Percentiles rank a stretch among this genome's conserved stretches.
Evolutionary conservation across 1,140 invertebrate genomes (phyloP).

Genomic region (Drosophila sp.): DNA sequence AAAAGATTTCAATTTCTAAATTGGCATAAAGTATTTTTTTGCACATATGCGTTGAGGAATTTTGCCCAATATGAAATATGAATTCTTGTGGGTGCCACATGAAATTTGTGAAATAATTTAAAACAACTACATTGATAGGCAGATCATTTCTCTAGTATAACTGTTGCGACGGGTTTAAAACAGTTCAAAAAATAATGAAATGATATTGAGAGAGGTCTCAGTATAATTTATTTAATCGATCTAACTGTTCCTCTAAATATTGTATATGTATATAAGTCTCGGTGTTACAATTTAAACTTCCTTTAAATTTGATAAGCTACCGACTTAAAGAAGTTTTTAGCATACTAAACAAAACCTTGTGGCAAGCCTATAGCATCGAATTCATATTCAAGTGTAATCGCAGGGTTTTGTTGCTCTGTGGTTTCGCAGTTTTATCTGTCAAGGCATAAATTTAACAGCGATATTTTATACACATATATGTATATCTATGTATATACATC

Average conservation of each 20-base stretch:
- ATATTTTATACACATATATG: background rate
- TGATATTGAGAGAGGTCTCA: too few relatives aligned
- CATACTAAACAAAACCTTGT: too few relatives aligned
- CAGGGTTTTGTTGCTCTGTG: background rate
- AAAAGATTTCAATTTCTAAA: constrained; percentile 54
- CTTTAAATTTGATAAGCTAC: background rate
- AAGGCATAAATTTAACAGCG: background rate
- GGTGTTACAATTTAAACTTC: background rate
- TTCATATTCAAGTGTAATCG: background rate
- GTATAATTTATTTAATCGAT: too few relatives aligned
- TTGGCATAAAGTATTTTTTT: constrained; percentile 30
- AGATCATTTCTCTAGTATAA: too few relatives aligned
- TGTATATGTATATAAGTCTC: background rate
- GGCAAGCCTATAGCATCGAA: background rate
- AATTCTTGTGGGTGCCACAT: background rate
- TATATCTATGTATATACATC: background rate
- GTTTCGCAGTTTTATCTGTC: background rate
- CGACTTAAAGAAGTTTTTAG: background rate
- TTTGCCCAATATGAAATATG: constrained; percentile 16
- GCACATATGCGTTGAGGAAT: constrained; percentile 10
- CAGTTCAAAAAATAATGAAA: too few relatives aligned
- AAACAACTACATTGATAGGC: too few relatives aligned
- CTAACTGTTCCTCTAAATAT: too few relatives aligned
- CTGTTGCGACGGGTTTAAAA: too few relatives aligned
- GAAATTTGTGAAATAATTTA: background rate